These are phyloP conservation scores for Kryptolebias ocellatus DNA, from an alignment of 2,797 vertebrate species.

Conservation along the genomic window DNA sequence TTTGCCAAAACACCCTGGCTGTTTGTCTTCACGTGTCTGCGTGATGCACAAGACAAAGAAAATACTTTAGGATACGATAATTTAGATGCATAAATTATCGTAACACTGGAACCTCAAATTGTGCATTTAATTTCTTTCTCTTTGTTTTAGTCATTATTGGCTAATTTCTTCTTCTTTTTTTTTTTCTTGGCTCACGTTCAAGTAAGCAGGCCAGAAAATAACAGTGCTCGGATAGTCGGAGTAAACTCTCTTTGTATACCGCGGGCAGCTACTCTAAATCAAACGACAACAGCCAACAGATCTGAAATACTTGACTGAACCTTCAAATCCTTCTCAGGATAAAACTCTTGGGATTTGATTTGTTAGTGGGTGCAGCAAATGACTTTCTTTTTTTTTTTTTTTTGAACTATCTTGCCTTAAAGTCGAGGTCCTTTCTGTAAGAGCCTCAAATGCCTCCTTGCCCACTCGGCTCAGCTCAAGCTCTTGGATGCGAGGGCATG, in stretches of 20 bases:
- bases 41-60: slow-evolving; percentile 12
- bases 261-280: slow-evolving; percentile 25
- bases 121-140: not conserved
- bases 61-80: slow-evolving; percentile 15
- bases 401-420: slow-evolving; percentile 44
- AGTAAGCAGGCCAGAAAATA: slow-evolving; percentile 17
- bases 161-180: slow-evolving; percentile 20
- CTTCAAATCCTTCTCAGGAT: slow-evolving; percentile 46
- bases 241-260: slow-evolving; percentile 19
- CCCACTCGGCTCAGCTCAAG: slow-evolving; percentile 52
- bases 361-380: slow-evolving; percentile 64
- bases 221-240: slow-evolving; percentile 5
- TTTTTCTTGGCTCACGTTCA: slow-evolving; percentile 22
- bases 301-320: slow-evolving; percentile 47
- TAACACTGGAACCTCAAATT: not conserved
- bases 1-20: slow-evolving; percentile 38
- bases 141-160: not conserved
- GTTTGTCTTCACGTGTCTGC: slow-evolving; percentile 33
- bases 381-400: slow-evolving; percentile 36
- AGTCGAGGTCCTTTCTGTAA: slow-evolving; percentile 70
- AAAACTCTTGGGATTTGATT: slow-evolving; percentile 53
- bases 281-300: slow-evolving; percentile 45
- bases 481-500: slow-evolving; percentile 32
- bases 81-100: not conserved
- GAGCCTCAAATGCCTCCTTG: slow-evolving; percentile 52